Conservation (phyloP, 2,113 vertebrate genomes). For the Hypocryptadius cinnamomeus region DNA sequence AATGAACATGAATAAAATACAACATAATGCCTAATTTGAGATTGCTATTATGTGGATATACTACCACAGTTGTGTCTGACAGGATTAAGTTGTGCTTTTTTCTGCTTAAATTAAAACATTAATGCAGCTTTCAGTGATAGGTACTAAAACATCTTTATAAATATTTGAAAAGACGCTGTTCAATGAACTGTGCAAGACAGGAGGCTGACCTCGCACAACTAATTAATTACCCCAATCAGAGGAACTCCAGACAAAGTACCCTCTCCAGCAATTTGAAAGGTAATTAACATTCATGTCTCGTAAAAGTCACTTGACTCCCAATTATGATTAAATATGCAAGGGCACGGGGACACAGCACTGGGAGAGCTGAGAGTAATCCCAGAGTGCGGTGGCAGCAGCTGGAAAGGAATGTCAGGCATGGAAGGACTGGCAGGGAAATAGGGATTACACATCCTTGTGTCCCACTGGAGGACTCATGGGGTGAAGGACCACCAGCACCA, state of each 20-base stretch:
- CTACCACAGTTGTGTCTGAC: neutral
- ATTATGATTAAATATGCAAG: slow-evolving; percentile 68
- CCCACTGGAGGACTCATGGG: neutral
- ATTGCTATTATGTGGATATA: neutral
- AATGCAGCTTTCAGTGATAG: slow-evolving; percentile 10
- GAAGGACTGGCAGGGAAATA: neutral
- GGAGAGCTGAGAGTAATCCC: slow-evolving; percentile 31
- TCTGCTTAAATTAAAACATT: slow-evolving; percentile 24
- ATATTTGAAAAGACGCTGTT: slow-evolving; percentile 59
- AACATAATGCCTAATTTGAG: neutral
- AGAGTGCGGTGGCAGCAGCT: neutral
- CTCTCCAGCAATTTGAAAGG: slow-evolving; percentile 54
- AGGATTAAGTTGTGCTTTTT: neutral
- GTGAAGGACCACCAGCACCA: neutral
- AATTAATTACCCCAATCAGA: slow-evolving; percentile 72
- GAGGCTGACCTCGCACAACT: slow-evolving; percentile 48
- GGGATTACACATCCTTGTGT: fast-evolving
- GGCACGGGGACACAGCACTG: slow-evolving; percentile 45
- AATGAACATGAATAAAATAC: neutral
- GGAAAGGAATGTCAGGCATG: neutral
- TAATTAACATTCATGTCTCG: slow-evolving; percentile 64
- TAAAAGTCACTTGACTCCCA: slow-evolving; percentile 67
- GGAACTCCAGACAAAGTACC: slow-evolving; percentile 62
- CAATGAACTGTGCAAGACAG: slow-evolving; percentile 57
- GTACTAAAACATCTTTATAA: slow-evolving; percentile 62